Evolutionary conservation across 2,888 invertebrate genomes (phyloP).

Genomic region (Abrostola triplasia): DNA sequence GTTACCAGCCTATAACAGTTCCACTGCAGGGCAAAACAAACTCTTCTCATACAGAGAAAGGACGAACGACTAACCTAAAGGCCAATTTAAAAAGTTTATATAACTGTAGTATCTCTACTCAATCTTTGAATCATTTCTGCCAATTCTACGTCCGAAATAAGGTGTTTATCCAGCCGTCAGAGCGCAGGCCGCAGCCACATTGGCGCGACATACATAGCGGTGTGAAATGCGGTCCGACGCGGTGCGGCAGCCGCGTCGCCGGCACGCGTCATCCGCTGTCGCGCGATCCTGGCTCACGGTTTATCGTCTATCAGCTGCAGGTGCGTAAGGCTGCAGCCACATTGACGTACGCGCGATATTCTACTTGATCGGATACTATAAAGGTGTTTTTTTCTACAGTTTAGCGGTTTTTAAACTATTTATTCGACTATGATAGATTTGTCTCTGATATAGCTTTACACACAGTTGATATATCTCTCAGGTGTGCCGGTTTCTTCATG

Average conservation of each 20-base stretch:
- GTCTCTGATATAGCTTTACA: too few species aligned
- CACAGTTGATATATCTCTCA: too few species aligned
- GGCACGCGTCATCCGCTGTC: slow-evolving; percentile 28
- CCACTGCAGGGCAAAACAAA: too few species aligned
- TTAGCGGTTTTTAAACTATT: too few species aligned
- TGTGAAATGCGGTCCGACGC: slow-evolving; percentile 44
- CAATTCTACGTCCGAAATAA: slow-evolving; percentile 11
- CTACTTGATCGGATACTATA: neutral
- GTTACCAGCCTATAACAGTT: too few species aligned
- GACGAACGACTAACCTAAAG: too few species aligned
- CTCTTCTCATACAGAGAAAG: too few species aligned
- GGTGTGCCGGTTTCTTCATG: too few species aligned
- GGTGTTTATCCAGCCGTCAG: slow-evolving; percentile 18
- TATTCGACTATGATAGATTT: too few species aligned
- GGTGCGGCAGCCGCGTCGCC: slow-evolving; percentile 23
- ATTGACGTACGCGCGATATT: neutral
- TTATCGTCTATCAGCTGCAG: slow-evolving; percentile 57
- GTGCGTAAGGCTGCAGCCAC: slow-evolving; percentile 22
- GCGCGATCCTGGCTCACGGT: slow-evolving; percentile 47
- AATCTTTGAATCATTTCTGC: neutral
- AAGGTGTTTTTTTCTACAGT: neutral
- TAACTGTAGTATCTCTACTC: neutral
- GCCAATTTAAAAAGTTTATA: neutral
- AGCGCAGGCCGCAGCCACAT: slow-evolving; percentile 40
- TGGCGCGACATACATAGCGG: slow-evolving; percentile 38